Percentiles rank a stretch among this genome's conserved stretches.
phyloP scores from a whole-genome alignment of 2,113 vertebrate species.

The Enhydra lutris region DNA sequence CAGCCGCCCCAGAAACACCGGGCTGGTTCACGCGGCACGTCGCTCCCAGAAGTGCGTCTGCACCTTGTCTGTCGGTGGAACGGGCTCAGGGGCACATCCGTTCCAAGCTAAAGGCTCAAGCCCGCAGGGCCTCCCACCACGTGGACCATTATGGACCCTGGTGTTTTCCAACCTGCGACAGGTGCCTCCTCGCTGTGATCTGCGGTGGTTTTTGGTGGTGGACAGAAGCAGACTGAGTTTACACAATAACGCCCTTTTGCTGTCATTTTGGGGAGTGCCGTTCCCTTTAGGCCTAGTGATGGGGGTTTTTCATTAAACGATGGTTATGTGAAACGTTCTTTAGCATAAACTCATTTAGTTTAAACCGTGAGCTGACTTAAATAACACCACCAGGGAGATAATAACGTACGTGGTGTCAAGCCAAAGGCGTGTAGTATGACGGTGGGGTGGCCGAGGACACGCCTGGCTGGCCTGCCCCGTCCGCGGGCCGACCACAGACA shows the following conservation, averaged over 20 bases:
- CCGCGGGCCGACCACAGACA: not conserved
- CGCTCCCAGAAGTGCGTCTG: not conserved
- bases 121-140: accelerated
- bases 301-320: not conserved
- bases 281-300: not conserved
- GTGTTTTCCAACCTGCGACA: not conserved
- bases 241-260: not conserved
- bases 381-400: not conserved
- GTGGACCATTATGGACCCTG: accelerated
- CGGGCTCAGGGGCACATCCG: accelerated
- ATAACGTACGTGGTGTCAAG: accelerated
- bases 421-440: accelerated
- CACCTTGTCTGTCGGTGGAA: accelerated
- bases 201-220: accelerated
- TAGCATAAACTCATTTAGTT: not conserved
- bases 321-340: not conserved
- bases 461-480: not conserved
- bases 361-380: not conserved
- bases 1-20: accelerated
- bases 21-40: accelerated
- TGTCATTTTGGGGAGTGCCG: accelerated
- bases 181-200: not conserved
- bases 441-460: accelerated
- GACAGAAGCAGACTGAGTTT: not conserved
- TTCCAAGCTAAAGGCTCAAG: not conserved